Evolutionary conservation across 2,888 invertebrate species (phyloP).

Genomic region (Melolontha melolontha): DNA sequence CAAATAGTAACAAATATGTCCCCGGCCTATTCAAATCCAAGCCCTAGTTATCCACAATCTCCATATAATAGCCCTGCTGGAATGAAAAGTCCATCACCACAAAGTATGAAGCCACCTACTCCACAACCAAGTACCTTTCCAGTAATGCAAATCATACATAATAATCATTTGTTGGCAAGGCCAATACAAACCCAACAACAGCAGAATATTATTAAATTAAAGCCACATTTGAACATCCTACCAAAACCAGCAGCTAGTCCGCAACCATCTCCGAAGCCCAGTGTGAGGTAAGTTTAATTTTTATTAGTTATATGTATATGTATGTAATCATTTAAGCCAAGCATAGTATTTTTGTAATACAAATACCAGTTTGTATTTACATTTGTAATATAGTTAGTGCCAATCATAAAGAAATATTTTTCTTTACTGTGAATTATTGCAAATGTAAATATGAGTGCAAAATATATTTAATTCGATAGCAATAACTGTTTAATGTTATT

Average conservation of each 20-base stretch:
- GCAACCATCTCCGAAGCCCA: constrained; percentile 63
- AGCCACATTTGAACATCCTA: constrained; percentile 65
- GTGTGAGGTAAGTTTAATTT: constrained; percentile 60
- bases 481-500: too few species aligned
- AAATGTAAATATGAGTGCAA: too few species aligned
- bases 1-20: constrained; percentile 61
- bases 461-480: too few species aligned
- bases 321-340: not conserved
- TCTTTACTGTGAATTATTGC: too few species aligned
- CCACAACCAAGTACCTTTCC: constrained; percentile 63
- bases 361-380: too few species aligned
- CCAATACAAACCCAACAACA: constrained; percentile 60
- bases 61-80: constrained; percentile 64
- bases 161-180: constrained; percentile 60
- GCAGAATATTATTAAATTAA: constrained; percentile 64
- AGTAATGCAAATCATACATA: constrained; percentile 64
- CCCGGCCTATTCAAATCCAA: constrained; percentile 60
- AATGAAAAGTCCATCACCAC: constrained; percentile 62
- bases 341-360: not conserved
- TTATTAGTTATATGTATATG: not conserved
- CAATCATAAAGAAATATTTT: too few species aligned
- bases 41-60: constrained; percentile 60
- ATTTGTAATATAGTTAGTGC: too few species aligned
- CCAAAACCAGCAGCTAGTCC: constrained; percentile 65
- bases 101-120: constrained; percentile 62